Percentiles rank a stretch among this genome's conserved stretches.
Conservation (phyloP, 2,888 invertebrate genomes). For the Dolichomitus sp. region DNA sequence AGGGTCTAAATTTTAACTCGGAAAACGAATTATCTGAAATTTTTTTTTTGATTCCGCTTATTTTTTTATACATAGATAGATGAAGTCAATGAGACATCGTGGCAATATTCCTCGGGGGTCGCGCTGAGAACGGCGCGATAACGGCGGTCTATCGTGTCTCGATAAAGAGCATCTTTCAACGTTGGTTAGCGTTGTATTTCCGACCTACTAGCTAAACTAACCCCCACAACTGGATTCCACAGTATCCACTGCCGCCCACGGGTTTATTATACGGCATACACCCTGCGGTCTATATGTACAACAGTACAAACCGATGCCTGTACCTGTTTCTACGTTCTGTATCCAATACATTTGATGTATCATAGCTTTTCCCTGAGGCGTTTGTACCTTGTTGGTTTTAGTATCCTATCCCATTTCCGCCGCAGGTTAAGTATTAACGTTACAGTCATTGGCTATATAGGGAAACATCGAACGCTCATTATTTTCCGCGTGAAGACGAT, state of each 20-base stretch:
- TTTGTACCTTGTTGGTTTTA: not conserved
- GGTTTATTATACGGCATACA: not conserved
- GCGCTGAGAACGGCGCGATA: conserved; percentile 27
- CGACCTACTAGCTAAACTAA: not conserved
- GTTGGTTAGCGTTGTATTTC: not conserved
- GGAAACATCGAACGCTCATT: not conserved
- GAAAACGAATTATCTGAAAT: conserved; percentile 15
- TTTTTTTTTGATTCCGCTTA: not conserved
- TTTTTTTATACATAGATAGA: not conserved
- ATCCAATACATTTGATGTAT: not conserved
- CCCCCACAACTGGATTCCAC: not conserved
- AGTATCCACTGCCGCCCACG: not conserved
- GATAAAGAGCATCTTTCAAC: not conserved
- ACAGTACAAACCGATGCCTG: not conserved
- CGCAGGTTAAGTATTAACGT: not conserved
- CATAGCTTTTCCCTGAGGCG: not conserved
- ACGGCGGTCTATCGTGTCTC: conserved; percentile 29
- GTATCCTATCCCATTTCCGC: not conserved
- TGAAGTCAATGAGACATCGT: not conserved
- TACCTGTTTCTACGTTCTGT: not conserved
- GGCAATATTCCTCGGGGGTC: conserved; percentile 23
- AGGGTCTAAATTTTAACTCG: too few relatives aligned
- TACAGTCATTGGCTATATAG: not conserved
- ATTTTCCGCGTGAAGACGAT: not conserved
- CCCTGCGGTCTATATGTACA: not conserved